phyloP scores from a whole-genome alignment of 2,888 invertebrate genomes.

The Gandaritis pyraliata region DNA sequence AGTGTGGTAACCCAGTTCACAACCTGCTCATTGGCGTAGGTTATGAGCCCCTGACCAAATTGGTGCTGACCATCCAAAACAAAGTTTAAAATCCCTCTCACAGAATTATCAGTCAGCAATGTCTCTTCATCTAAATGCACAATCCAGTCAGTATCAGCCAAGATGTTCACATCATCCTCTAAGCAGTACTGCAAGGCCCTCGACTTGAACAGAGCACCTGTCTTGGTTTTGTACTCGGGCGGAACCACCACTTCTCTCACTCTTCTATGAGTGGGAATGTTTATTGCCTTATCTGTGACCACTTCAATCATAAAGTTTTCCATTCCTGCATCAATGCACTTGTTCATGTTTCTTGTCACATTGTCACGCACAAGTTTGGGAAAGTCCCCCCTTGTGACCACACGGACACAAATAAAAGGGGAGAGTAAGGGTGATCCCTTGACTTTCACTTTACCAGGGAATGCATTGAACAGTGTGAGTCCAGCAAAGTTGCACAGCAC shows the following conservation, averaged over 20 bases:
- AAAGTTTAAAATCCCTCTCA: conserved; percentile 96
- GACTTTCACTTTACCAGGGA: conserved; percentile 94
- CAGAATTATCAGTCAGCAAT: conserved; percentile 94
- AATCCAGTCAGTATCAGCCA: conserved; percentile 96
- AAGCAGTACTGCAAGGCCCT: conserved; percentile 97
- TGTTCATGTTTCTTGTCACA: conserved; percentile 93
- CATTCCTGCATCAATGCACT: conserved; percentile 94
- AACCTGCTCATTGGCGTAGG: conserved; percentile 97
- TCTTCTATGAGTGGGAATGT: conserved; percentile 90
- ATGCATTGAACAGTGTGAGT: conserved; percentile 95
- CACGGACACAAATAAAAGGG: conserved; percentile 96
- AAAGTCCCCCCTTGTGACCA: conserved; percentile 97
- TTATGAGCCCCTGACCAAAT: conserved; percentile 97
- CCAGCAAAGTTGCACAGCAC: conserved; percentile 95
- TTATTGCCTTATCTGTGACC: conserved; percentile 95
- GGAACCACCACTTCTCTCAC: conserved; percentile 96
- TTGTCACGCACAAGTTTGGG: conserved; percentile 95
- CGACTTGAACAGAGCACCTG: conserved; percentile 97
- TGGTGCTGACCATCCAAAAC: conserved; percentile 97
- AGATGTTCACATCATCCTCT: conserved; percentile 93
- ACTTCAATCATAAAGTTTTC: conserved; percentile 98
- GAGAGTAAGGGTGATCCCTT: conserved; percentile 96
- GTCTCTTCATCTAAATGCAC: conserved; percentile 99
- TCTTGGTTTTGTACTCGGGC: conserved; percentile 92
- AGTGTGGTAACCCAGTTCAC: conserved; percentile 98